Conservation (phyloP, 2,888 invertebrate species). For the Leptopilina drosophilae region DNA sequence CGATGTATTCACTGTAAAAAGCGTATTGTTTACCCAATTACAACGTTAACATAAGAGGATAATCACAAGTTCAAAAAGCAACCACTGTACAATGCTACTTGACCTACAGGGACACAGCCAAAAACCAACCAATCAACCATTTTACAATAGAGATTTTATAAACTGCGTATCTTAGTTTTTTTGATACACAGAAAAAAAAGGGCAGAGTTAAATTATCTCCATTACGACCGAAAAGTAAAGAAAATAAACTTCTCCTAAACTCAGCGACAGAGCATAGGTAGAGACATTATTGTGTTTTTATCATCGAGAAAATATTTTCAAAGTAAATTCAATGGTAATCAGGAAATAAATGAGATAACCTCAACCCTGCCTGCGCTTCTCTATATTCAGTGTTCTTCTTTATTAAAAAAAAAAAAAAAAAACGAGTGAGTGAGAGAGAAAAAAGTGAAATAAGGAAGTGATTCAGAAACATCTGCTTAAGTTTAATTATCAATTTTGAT, state of each 20-base stretch:
- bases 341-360: constrained; percentile 37
- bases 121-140: neutral
- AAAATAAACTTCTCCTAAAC: too few species aligned
- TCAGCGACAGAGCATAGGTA: too few species aligned
- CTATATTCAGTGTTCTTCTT: constrained; percentile 25
- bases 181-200: neutral
- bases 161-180: constrained; percentile 1
- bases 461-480: constrained; percentile 18
- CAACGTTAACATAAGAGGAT: too few species aligned
- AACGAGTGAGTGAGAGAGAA: neutral
- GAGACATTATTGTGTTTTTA: constrained; percentile 12
- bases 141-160: neutral
- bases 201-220: too few species aligned
- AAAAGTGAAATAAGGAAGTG: constrained; percentile 34
- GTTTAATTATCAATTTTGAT: constrained; percentile 12
- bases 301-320: constrained; percentile 15
- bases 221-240: too few species aligned
- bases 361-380: constrained; percentile 3
- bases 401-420: too few species aligned
- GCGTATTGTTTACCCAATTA: too few species aligned
- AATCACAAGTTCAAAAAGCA: too few species aligned
- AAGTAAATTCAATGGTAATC: constrained; percentile 2
- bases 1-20: too few species aligned
- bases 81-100: too few species aligned
- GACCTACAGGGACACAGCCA: too few species aligned